phyloP scores from a whole-genome alignment of 2,888 invertebrate species.

The Hymenopus coronatus region DNA sequence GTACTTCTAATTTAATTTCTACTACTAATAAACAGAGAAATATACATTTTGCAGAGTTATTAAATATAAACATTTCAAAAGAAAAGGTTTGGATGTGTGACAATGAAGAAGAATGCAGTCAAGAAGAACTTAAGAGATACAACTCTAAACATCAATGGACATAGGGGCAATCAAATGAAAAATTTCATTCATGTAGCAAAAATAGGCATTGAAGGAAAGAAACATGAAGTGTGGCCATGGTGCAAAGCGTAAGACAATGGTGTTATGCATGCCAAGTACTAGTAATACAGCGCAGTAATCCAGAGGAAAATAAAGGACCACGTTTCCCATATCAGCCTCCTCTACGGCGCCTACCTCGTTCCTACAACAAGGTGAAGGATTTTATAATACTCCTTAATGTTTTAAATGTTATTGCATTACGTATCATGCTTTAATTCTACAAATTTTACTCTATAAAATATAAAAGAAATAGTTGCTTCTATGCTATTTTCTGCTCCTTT shows the following conservation, averaged over 20 bases:
- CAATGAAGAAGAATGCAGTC: not conserved
- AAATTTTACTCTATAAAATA: not conserved
- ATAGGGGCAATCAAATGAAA: not conserved
- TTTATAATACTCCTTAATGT: not conserved
- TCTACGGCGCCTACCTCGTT: constrained; percentile 45
- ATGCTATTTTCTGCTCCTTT: too few relatives aligned
- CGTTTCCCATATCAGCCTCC: constrained; percentile 46
- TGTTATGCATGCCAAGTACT: constrained; percentile 42
- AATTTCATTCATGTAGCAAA: not conserved
- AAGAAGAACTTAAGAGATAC: not conserved
- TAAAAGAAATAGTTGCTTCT: too few relatives aligned
- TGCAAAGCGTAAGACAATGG: constrained; percentile 31
- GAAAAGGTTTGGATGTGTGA: not conserved
- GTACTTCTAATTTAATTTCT: not conserved
- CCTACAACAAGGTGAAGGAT: constrained; percentile 42
- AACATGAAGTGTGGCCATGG: constrained; percentile 15
- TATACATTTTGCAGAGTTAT: not conserved
- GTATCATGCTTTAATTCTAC: too few relatives aligned
- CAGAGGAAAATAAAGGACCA: constrained; percentile 34
- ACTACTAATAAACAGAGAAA: not conserved
- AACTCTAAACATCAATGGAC: not conserved
- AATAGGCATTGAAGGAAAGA: not conserved
- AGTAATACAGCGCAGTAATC: constrained; percentile 7
- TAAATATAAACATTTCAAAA: not conserved
- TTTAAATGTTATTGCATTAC: not conserved